Base-by-base conservation (phyloP, 2,888 invertebrate species). In the Pristionchus fissidentatus region DNA sequence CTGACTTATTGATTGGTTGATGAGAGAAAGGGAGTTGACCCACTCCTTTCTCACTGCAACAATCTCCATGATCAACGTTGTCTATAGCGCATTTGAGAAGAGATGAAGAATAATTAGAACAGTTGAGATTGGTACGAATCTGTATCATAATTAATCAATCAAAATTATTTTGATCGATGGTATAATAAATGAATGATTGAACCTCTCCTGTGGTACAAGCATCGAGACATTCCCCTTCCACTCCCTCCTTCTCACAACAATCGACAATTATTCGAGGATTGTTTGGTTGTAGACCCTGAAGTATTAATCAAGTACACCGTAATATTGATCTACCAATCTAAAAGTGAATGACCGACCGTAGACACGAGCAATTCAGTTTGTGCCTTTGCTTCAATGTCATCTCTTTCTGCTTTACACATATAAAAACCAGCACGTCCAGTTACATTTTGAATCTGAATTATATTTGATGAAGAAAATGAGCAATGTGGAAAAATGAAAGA, bases 61-160 rank as follows among this genome's bases (percentile, higher is more conserved):
- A 89, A 49, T 89, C 89, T 8, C 87, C 85, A 83, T 89, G 89
- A 82, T 89, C 89, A 10, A 86, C 83, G n/a, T 85, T 81, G 60
- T 88, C 88, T 1, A 83, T 62, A 4, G 89, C 87, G 62, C 89
- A 89, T 81, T 87, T 88, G 38, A 89, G 85, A 32, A 87, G 82
- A 13, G 85, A 60, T 15, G 70, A 35, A 0, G 87, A 85, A 77
- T 85, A 86, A 7, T 84, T 46, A 1, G 85, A 66, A 79, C 89
- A 89, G 57, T 86, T 87, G 22, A 70, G 1, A n/a, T 49, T 29
- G 7, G 73, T 13, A 13, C n/a, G 32, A 35, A 73, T 26, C 83
- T 73, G 66, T 4, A 4, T 35, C 13, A 49, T 49, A 8, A 62
- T 15, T 13, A n/a, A 26, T n/a, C n/a, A 26, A n/a, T 13, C 19